Evolutionary conservation across 2,888 invertebrate genomes (phyloP).

Genomic region (Leptogaster cylindrica): DNA sequence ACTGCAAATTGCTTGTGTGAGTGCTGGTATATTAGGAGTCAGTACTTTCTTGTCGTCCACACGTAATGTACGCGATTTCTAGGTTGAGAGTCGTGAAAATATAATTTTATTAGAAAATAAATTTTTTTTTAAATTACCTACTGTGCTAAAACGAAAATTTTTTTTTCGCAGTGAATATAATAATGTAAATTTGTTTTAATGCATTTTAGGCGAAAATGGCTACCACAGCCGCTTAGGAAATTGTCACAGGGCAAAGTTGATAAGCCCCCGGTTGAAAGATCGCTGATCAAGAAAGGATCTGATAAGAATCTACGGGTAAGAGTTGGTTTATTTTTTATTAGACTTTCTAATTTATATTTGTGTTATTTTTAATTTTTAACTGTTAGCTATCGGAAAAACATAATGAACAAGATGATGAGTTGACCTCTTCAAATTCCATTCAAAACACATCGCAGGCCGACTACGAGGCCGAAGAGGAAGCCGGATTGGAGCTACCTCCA

Average conservation of each 20-base stretch:
- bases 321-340: background rate
- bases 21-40: no score
- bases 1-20: slow-evolving; percentile 16
- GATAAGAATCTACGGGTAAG: slow-evolving; percentile 86
- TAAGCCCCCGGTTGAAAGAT: slow-evolving; percentile 68
- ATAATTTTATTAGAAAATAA: background rate
- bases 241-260: slow-evolving; percentile 87
- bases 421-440: slow-evolving; percentile 49
- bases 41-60: slow-evolving; percentile 2
- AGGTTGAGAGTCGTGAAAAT: background rate
- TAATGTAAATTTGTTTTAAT: slow-evolving; percentile 35
- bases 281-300: slow-evolving; percentile 79
- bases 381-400: slow-evolving; percentile 56
- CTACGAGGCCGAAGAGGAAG: slow-evolving; percentile 74
- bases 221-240: slow-evolving; percentile 86
- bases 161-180: background rate
- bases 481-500: slow-evolving; percentile 85
- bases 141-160: background rate
- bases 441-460: slow-evolving; percentile 53
- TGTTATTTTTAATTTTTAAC: slow-evolving; percentile 42
- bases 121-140: background rate
- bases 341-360: slow-evolving; percentile 9
- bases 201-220: slow-evolving; percentile 81
- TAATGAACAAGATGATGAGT: slow-evolving; percentile 60
- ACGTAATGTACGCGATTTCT: background rate